Evolutionary conservation across 2,888 invertebrate genomes (phyloP).

Genomic region (Mythimna impura): DNA sequence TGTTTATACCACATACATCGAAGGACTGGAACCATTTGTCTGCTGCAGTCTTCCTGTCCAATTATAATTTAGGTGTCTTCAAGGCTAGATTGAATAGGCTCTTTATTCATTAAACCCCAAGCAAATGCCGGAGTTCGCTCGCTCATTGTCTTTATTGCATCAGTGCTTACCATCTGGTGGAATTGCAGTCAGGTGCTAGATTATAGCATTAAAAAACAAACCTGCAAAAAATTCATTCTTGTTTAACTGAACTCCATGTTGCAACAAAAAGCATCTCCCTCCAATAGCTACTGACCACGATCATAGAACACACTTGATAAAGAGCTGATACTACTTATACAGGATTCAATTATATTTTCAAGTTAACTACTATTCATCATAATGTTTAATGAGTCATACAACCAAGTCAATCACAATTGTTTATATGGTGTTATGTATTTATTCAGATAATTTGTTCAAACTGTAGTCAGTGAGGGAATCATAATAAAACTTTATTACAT

Average conservation of each 20-base stretch:
- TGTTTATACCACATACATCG: too few relatives aligned
- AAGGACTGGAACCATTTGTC: too few relatives aligned
- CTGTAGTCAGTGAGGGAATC: background rate
- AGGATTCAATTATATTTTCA: slow-evolving; percentile 14
- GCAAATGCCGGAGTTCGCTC: too few relatives aligned
- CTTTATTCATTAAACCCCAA: too few relatives aligned
- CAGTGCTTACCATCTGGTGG: too few relatives aligned
- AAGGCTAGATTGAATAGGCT: too few relatives aligned
- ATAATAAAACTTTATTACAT: background rate
- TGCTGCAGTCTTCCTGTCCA: too few relatives aligned
- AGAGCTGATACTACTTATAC: slow-evolving; percentile 5
- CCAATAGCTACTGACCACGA: slow-evolving; percentile 36
- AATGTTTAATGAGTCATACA: slow-evolving; percentile 36
- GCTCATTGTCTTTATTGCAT: too few relatives aligned
- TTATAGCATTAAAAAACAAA: background rate
- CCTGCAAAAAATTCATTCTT: background rate
- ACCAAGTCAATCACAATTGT: slow-evolving; percentile 23
- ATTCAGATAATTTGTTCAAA: slow-evolving; percentile 7
- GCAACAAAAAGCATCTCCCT: slow-evolving; percentile 33
- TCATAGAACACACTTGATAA: slow-evolving; percentile 30
- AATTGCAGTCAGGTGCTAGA: too few relatives aligned
- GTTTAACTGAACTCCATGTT: slow-evolving; percentile 2
- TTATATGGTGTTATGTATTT: slow-evolving; percentile 23
- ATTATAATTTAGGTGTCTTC: too few relatives aligned
- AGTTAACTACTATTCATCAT: slow-evolving; percentile 27